These are phyloP conservation scores for Rhipidura dahli DNA, from an alignment of 2,113 vertebrate genomes.

Conservation along the genomic window DNA sequence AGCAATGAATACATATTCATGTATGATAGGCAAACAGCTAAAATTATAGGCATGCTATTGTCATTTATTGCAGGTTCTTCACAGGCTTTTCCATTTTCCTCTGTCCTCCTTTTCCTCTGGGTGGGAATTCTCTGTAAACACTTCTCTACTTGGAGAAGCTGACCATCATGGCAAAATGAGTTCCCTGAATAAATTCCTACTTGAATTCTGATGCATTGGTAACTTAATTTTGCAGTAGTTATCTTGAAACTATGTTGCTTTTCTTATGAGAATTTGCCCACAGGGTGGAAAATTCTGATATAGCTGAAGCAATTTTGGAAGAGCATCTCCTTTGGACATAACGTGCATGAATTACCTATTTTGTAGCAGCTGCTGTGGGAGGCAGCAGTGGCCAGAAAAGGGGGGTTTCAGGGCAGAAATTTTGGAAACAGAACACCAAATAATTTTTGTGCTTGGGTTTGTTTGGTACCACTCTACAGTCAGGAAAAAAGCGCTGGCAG, in stretches of 20 bases:
- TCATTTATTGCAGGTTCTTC: neutral
- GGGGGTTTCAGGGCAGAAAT: neutral
- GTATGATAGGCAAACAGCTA: neutral
- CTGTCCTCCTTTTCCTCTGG: neutral
- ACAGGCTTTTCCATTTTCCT: neutral
- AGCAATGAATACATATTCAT: neutral
- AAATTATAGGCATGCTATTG: neutral
- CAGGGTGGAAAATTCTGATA: neutral
- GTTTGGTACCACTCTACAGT: neutral
- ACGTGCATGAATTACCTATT: fast-evolving
- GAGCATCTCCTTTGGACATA: neutral
- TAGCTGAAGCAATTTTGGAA: neutral
- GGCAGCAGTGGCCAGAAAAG: neutral
- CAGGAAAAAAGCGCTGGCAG: neutral
- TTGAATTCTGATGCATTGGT: neutral
- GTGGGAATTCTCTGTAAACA: neutral
- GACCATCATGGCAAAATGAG: neutral
- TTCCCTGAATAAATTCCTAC: neutral
- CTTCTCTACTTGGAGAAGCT: neutral
- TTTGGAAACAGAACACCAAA: neutral
- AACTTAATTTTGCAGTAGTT: neutral
- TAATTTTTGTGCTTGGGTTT: neutral
- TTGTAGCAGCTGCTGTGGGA: neutral
- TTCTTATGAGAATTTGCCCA: neutral
- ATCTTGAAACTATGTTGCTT: neutral